Conservation (phyloP, 2,888 invertebrate genomes). For the Nebria brevicollis region DNA sequence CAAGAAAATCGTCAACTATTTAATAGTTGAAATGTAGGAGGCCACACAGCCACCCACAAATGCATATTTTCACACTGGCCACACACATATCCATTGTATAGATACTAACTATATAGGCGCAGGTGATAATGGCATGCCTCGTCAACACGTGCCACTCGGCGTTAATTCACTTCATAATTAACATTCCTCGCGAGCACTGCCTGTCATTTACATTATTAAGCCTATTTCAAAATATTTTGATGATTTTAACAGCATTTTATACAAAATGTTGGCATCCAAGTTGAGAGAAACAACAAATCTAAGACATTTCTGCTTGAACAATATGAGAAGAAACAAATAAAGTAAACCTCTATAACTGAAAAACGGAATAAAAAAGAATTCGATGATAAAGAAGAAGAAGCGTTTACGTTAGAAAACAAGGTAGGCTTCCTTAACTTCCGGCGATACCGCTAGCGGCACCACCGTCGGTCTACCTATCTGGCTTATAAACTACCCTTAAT, state of each 20-base stretch:
- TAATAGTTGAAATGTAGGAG: neutral
- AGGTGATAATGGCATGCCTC: constrained; percentile 41
- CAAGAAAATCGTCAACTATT: neutral
- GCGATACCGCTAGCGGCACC: constrained; percentile 18
- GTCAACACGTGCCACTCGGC: constrained; percentile 41
- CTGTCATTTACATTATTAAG: constrained; percentile 27
- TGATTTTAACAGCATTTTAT: neutral
- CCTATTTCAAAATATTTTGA: constrained; percentile 44
- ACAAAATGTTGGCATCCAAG: neutral
- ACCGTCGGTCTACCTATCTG: constrained; percentile 45
- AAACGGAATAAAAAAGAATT: constrained; percentile 10
- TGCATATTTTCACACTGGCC: neutral
- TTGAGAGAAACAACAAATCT: neutral
- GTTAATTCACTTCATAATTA: constrained; percentile 46
- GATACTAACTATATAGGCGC: constrained; percentile 8
- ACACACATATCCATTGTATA: neutral
- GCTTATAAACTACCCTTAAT: constrained; percentile 66
- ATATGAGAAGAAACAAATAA: neutral
- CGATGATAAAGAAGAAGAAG: constrained; percentile 17
- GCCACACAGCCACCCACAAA: neutral
- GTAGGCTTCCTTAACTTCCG: constrained; percentile 41
- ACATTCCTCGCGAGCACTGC: constrained; percentile 41
- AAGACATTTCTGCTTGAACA: neutral
- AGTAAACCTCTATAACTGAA: neutral
- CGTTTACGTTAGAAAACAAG: constrained; percentile 14